Base-by-base conservation (phyloP, 2,797 vertebrate species). In the Lateolabrax maculatus region DNA sequence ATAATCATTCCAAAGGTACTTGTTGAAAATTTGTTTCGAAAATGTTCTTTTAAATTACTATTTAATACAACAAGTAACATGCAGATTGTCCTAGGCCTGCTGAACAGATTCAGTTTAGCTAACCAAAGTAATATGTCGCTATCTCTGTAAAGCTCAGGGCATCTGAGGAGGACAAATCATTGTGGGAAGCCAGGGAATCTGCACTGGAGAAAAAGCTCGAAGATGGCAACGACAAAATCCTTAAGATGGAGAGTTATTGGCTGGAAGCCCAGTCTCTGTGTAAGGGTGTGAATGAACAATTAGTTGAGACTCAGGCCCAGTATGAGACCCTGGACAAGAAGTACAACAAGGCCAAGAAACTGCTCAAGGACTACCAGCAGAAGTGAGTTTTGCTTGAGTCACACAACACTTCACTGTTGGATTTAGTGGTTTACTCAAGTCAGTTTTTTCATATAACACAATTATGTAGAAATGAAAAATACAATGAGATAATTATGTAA, bases 321-420 rank as follows among this genome's bases (percentile, higher is more conserved):
- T 95, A 96, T 61, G 97, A 98, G 83, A 91, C 93, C 2, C 91
- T 98, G 89, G 97, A 98, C 90, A 98, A 97, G 91, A 98, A 97
- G 90, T 98, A 98, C 92, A 96, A 85, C 93, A 98, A 98, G 87
- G 97, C 97, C 70, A 98, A 98, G 94, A 98, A 98, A 78, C 92
- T 98, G 71, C 94, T 98, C 67, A 98, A 98, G 92, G 97, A 98
- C 79, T 97, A 96, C 90, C 97, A 98, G 78, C 96, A 97, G 86
- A 98, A 97, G 97, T 98, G 91, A 96, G 97, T 95, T 74, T 52
- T 43, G 62, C 23, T 34, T 41, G 4, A 63, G 67, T 73, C 39
- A 21, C 27, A 60, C 21, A 29, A 53, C 2, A n/a, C 10, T 57
- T 23, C 3, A 55, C 0, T 51, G 27, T 52, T 60, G 25, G 13